These are phyloP conservation scores for Vollenhovia emeryi DNA, from an alignment of 1,140 invertebrate genomes.

Conservation along the genomic window DNA sequence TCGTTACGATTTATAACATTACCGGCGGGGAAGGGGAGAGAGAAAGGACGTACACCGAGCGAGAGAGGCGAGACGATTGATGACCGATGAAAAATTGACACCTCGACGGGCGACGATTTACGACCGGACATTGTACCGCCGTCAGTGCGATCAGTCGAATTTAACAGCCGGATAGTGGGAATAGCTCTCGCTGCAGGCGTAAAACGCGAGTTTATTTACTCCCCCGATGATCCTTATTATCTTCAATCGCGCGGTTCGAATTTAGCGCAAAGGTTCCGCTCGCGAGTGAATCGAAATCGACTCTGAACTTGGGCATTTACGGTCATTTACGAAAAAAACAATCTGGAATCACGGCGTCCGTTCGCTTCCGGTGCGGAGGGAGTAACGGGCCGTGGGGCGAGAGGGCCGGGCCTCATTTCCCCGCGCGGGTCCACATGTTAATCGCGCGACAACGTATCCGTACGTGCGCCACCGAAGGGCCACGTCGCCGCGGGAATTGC, in stretches of 20 bases:
- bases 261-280: background rate
- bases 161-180: background rate
- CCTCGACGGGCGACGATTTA: background rate
- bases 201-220: background rate
- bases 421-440: slow-evolving; percentile 30
- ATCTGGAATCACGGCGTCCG: slow-evolving; percentile 36
- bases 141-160: background rate
- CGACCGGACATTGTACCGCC: background rate
- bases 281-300: slow-evolving; percentile 7
- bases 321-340: too few species aligned
- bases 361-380: background rate
- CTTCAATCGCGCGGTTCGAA: background rate
- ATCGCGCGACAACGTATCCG: slow-evolving; percentile 32
- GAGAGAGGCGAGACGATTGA: slow-evolving; percentile 15
- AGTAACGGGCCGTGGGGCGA: background rate
- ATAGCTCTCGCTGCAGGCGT: background rate
- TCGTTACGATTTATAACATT: slow-evolving; percentile 33
- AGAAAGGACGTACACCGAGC: background rate
- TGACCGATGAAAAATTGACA: slow-evolving; percentile 35
- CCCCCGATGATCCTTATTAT: background rate
- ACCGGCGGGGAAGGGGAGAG: background rate
- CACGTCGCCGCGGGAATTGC: slow-evolving; percentile 73
- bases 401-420: slow-evolving; percentile 18
- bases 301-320: too few species aligned
- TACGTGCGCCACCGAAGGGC: slow-evolving; percentile 58